These are phyloP conservation scores for Heliconius eleuchia DNA, from an alignment of 1,140 invertebrate species.

Conservation along the genomic window DNA sequence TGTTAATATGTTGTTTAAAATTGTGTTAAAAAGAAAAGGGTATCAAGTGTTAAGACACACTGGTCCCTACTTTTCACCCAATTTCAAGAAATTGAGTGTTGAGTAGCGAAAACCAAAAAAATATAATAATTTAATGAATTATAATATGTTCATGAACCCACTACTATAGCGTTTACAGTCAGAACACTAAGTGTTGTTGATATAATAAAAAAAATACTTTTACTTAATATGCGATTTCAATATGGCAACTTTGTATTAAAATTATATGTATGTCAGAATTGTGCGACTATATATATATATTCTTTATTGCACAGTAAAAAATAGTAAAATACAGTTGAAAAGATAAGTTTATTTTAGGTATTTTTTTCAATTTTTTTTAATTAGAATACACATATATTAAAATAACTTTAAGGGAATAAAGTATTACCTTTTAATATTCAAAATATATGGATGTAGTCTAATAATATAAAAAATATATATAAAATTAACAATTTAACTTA, in stretches of 20 bases:
- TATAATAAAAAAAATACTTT: background rate
- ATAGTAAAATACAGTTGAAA: too few relatives aligned
- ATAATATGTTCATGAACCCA: background rate
- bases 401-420: background rate
- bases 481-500: too few relatives aligned
- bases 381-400: background rate
- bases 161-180: too few relatives aligned
- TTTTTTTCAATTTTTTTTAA: background rate
- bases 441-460: background rate
- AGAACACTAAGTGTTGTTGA: too few relatives aligned
- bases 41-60: background rate
- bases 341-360: too few relatives aligned
- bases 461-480: too few relatives aligned
- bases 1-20: background rate
- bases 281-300: background rate
- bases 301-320: too few relatives aligned
- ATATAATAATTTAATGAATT: background rate
- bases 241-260: background rate
- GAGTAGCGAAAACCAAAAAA: background rate
- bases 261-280: background rate
- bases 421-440: background rate
- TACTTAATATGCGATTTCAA: too few relatives aligned
- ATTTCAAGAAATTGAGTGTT: background rate
- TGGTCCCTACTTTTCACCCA: background rate
- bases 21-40: background rate